phyloP scores from a whole-genome alignment of 2,113 vertebrate genomes.

The Alosa alosa region DNA sequence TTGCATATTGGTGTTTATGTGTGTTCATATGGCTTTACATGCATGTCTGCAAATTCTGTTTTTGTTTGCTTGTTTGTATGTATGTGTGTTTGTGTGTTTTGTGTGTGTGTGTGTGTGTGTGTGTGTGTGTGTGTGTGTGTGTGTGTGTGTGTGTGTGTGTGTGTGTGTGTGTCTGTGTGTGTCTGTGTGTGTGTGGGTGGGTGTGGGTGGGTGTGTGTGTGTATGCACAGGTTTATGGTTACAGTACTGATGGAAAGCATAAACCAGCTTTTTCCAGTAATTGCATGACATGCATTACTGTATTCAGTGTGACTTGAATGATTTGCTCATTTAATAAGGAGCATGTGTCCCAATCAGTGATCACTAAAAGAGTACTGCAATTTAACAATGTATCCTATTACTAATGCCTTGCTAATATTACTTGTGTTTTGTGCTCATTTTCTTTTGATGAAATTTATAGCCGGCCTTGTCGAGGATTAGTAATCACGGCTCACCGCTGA shows the following conservation, averaged over 20 bases:
- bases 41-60: background rate
- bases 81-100: too few relatives aligned
- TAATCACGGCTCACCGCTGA: background rate
- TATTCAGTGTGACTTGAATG: background rate
- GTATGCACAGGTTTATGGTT: background rate
- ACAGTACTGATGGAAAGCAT: background rate
- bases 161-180: background rate
- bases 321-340: background rate
- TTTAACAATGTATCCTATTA: background rate
- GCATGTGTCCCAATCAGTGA: background rate
- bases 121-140: background rate
- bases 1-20: conserved; percentile 18
- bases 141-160: background rate
- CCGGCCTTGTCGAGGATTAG: background rate
- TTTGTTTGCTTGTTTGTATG: background rate
- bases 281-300: background rate
- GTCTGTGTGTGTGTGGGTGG: background rate
- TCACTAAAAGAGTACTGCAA: background rate
- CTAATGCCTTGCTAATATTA: background rate
- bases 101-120: too few relatives aligned
- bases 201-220: background rate
- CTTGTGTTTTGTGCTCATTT: background rate
- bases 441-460: conserved; percentile 5
- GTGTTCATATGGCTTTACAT: background rate
- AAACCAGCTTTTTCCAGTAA: background rate